phyloP scores from a whole-genome alignment of 2,888 invertebrate genomes.

The Tipula vernalis region DNA sequence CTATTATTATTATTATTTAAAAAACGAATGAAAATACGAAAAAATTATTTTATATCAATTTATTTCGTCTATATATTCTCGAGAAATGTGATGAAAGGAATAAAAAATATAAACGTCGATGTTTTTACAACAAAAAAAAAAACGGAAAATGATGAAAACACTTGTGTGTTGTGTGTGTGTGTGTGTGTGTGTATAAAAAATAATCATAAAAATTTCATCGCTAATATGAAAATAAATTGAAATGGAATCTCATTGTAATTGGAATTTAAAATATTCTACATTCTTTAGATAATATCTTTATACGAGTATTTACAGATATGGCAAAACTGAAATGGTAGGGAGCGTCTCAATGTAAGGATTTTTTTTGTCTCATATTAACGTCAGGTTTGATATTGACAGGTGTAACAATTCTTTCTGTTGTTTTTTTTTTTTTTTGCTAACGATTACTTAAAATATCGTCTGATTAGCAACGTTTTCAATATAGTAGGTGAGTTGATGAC shows the following conservation, averaged over 20 bases:
- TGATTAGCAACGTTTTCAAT: neutral
- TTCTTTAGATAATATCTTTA: neutral
- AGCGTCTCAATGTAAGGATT: neutral
- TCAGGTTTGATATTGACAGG: neutral
- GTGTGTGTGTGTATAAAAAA: neutral
- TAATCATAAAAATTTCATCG: neutral
- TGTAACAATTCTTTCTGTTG: neutral
- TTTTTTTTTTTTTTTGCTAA: neutral
- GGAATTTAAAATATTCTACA: neutral
- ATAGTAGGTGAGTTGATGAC: neutral
- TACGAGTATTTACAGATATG: neutral
- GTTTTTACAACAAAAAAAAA: neutral
- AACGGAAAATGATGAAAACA: neutral
- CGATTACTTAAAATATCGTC: neutral
- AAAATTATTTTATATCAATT: neutral
- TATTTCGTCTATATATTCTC: neutral
- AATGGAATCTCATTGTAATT: neutral
- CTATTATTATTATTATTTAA: neutral
- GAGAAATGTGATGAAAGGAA: neutral
- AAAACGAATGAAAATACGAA: neutral
- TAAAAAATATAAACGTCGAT: neutral
- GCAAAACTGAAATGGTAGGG: neutral
- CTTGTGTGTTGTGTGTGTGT: neutral
- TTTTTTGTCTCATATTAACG: neutral
- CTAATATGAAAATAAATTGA: conserved; percentile 4